A percentile compares a stretch with the other conserved stretches of the same genome.
These are phyloP conservation scores for Drosophila malerkotliana DNA, from an alignment of 1,140 invertebrate species.

Conservation along the genomic window DNA sequence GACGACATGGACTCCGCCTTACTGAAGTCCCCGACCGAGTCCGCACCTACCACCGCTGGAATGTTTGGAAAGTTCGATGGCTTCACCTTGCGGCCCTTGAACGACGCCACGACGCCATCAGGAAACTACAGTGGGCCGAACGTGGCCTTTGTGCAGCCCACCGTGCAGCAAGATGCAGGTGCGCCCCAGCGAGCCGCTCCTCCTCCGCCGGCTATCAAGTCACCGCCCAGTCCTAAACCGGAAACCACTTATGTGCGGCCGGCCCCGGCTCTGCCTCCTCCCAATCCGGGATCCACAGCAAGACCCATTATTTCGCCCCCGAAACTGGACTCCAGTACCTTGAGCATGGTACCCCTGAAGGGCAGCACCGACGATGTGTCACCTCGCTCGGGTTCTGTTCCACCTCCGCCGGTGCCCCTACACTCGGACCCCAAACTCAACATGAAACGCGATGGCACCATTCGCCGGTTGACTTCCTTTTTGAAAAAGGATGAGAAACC, in stretches of 20 bases:
- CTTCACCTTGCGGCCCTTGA: conserved; percentile 90
- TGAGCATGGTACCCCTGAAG: conserved; percentile 88
- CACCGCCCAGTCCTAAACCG: conserved; percentile 8
- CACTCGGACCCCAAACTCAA: conserved; percentile 83
- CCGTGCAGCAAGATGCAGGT: conserved; percentile 71
- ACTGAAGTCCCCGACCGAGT: conserved; percentile 84
- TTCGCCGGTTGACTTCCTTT: conserved; percentile 91
- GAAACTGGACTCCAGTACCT: conserved; percentile 91
- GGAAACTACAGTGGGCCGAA: conserved; percentile 76
- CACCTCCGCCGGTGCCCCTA: conserved; percentile 64
- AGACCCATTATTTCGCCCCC: conserved; percentile 92
- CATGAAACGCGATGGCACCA: conserved; percentile 85
- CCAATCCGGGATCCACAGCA: conserved; percentile 84
- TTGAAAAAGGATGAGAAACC: conserved; percentile 88
- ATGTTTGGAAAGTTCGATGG: conserved; percentile 94
- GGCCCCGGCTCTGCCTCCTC: conserved; percentile 86
- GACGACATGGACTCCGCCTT: conserved; percentile 87
- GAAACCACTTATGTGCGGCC: conserved; percentile 48
- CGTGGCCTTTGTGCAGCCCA: conserved; percentile 83
- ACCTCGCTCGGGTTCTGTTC: conserved; percentile 69
- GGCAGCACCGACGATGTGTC: conserved; percentile 85
- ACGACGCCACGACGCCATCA: conserved; percentile 61
- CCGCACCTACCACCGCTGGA: conserved; percentile 85
- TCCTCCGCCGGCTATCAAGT: conserved; percentile 63
- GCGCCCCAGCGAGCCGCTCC: conserved; percentile 73